phyloP scores from a whole-genome alignment of 2,113 vertebrate genomes.

The Ptyas mucosa region DNA sequence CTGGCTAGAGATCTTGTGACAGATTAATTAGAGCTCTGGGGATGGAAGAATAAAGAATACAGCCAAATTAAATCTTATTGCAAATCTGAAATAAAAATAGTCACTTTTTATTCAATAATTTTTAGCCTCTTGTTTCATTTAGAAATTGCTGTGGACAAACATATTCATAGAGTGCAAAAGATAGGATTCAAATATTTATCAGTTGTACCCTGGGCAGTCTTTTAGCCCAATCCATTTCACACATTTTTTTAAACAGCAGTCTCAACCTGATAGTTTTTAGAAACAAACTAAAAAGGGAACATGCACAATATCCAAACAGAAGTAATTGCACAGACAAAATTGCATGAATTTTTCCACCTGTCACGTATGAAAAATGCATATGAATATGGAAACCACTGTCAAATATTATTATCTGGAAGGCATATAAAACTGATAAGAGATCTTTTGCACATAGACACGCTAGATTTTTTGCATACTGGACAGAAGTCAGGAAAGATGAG shows the following conservation, averaged over 20 bases:
- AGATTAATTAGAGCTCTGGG: background rate
- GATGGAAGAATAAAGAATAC: conserved; percentile 2
- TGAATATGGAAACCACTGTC: background rate
- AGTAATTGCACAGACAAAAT: background rate
- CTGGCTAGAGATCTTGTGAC: background rate
- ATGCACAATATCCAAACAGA: background rate
- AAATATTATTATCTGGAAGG: background rate
- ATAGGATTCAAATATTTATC: background rate
- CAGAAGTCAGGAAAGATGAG: background rate
- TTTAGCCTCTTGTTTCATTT: background rate
- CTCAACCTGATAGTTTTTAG: background rate
- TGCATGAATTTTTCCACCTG: background rate
- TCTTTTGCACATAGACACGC: background rate
- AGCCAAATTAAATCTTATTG: background rate
- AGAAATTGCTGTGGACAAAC: background rate
- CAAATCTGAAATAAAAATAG: conserved; percentile 2
- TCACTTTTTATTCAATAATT: background rate
- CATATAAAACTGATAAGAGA: background rate
- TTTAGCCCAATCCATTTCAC: background rate
- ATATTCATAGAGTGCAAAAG: background rate
- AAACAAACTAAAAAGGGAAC: background rate
- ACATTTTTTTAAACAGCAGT: background rate
- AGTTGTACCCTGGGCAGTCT: background rate
- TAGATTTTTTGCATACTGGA: background rate
- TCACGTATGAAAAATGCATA: background rate